Percentiles rank a stretch among this genome's conserved stretches.
Evolutionary conservation across 2,888 invertebrate genomes (phyloP).

Genomic region (Rhamphomyia laevipes): DNA sequence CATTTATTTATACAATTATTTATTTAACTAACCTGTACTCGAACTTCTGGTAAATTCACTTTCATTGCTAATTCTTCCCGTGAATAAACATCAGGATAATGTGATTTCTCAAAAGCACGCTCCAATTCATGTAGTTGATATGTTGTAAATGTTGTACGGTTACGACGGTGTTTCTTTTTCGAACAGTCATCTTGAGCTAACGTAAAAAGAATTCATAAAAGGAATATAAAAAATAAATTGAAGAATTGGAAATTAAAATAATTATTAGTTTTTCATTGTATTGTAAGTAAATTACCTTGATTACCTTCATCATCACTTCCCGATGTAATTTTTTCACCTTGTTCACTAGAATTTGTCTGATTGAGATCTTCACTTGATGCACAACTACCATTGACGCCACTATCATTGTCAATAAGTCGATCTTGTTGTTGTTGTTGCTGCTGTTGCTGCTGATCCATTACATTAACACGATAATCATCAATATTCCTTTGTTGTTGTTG

Average conservation of each 20-base stretch:
- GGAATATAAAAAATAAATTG: no score
- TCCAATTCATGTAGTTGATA: constrained; percentile 96
- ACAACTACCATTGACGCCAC: constrained; percentile 35
- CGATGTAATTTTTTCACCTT: constrained; percentile 37
- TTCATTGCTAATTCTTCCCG: constrained; percentile 95
- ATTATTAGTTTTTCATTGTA: background rate
- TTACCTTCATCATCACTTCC: constrained; percentile 38
- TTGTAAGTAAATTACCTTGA: constrained; percentile 13
- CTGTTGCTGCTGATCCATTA: constrained; percentile 18
- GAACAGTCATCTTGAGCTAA: constrained; percentile 41
- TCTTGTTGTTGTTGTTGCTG: constrained; percentile 21
- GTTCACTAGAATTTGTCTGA: constrained; percentile 35
- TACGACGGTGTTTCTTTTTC: constrained; percentile 94
- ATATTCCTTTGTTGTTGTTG: constrained; percentile 8
- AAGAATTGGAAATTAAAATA: background rate
- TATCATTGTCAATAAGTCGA: constrained; percentile 32
- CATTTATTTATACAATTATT: no score
- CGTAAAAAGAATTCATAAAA: no score
- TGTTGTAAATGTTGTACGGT: constrained; percentile 97
- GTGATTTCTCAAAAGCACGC: constrained; percentile 90
- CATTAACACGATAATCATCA: constrained; percentile 14
- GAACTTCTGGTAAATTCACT: constrained; percentile 93
- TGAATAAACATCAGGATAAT: constrained; percentile 98
- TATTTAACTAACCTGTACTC: constrained; percentile 82
- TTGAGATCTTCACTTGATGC: constrained; percentile 38